phyloP scores from a whole-genome alignment of 2,797 vertebrate genomes.

The Helicolenus hilgendorfi region DNA sequence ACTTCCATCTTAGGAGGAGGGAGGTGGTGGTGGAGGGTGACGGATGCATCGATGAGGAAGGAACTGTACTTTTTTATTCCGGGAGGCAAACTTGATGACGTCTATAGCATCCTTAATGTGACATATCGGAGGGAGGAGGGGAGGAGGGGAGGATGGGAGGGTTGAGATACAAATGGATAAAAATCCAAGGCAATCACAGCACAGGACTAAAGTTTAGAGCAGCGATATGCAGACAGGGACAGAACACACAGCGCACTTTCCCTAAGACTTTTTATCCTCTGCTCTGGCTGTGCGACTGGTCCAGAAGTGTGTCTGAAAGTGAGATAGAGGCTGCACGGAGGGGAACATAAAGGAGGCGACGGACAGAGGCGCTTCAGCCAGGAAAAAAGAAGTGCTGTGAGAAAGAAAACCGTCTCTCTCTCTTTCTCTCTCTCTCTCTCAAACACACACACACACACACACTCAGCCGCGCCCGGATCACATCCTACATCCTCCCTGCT shows the following conservation, averaged over 20 bases:
- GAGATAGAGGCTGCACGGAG: conserved; percentile 89
- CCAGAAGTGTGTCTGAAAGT: conserved; percentile 86
- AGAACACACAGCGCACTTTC: conserved; percentile 86
- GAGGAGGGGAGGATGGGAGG: conserved; percentile 77
- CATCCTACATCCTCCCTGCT: conserved; percentile 79
- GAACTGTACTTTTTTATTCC: conserved; percentile 97
- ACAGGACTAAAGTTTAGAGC: conserved; percentile 94
- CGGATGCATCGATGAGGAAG: conserved; percentile 95
- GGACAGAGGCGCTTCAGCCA: conserved; percentile 90
- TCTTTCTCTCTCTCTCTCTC: conserved; percentile 14
- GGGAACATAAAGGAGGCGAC: conserved; percentile 89
- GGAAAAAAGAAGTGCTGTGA: conserved; percentile 89
- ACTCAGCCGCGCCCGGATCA: conserved; percentile 87
- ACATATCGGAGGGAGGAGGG: conserved; percentile 91
- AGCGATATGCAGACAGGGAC: conserved; percentile 91
- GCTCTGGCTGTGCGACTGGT: conserved; percentile 53
- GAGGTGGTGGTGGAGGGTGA: conserved; percentile 81
- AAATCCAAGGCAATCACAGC: conserved; percentile 95
- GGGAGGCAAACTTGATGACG: conserved; percentile 99
- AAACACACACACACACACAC: conserved; percentile 56
- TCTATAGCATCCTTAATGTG: conserved; percentile 99
- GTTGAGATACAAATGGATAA: conserved; percentile 94
- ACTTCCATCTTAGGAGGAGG: conserved; percentile 82
- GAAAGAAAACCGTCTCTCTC: conserved; percentile 86
- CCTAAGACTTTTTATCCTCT: conserved; percentile 73